Evolutionary conservation across 2,113 vertebrate genomes (phyloP).

Genomic region (Sus scrofa): DNA sequence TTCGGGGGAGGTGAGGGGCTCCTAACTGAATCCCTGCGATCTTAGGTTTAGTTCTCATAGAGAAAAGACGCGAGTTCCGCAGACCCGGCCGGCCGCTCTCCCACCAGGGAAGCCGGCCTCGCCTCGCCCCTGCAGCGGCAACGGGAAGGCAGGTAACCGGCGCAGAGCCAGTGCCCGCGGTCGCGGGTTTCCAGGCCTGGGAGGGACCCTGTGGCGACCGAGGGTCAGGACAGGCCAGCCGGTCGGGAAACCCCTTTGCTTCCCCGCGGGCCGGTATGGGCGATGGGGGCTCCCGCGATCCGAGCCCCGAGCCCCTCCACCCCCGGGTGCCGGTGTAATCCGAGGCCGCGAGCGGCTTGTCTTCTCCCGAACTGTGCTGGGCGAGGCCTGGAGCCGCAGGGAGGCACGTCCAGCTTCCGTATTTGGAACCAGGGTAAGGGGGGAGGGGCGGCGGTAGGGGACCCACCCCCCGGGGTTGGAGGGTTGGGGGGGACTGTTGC

Average conservation of each 20-base stretch:
- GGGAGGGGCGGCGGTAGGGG: neutral
- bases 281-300: neutral
- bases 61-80: neutral
- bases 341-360: neutral
- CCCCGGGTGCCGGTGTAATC: neutral
- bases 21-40: neutral
- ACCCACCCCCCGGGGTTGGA: too few species aligned
- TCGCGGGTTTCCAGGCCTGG: neutral
- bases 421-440: neutral
- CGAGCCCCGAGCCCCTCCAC: neutral
- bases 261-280: neutral
- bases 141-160: slow-evolving; percentile 28
- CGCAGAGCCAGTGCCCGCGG: neutral
- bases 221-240: neutral
- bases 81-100: neutral
- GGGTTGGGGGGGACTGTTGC: neutral
- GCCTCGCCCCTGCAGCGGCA: neutral
- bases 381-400: slow-evolving; percentile 52
- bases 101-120: neutral
- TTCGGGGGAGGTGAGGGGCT: neutral
- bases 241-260: neutral
- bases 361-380: neutral
- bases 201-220: neutral
- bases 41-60: neutral
- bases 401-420: neutral